phyloP scores from a whole-genome alignment of 2,888 invertebrate genomes.

The Allacma fusca region DNA sequence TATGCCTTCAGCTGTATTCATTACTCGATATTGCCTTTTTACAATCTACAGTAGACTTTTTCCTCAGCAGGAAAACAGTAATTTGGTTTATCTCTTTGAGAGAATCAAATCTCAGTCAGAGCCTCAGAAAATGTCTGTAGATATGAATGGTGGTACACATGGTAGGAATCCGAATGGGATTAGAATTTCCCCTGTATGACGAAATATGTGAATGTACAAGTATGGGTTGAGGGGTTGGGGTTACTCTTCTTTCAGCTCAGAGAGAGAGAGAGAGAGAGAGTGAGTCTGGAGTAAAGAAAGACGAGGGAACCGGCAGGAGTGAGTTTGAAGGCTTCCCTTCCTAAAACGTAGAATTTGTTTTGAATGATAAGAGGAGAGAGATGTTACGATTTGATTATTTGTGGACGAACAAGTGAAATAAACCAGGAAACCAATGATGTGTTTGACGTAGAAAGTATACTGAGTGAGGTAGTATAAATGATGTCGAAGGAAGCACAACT shows the following conservation, averaged over 20 bases:
- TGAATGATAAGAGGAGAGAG: conserved; percentile 2
- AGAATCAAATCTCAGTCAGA: neutral
- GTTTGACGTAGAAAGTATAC: conserved; percentile 20
- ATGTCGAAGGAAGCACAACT: neutral
- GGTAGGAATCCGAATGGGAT: too few species aligned
- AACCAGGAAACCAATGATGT: conserved; percentile 22
- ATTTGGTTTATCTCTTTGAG: neutral
- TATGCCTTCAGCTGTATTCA: neutral
- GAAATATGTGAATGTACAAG: too few species aligned
- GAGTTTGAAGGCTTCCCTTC: neutral
- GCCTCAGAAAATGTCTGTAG: neutral
- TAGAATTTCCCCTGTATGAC: too few species aligned
- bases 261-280: conserved; percentile 13
- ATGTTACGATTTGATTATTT: conserved; percentile 23
- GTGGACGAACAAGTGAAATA: conserved; percentile 22
- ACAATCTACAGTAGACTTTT: neutral
- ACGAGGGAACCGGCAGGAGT: conserved; percentile 6
- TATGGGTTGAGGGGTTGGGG: neutral
- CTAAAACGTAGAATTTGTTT: neutral
- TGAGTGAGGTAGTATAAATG: conserved; percentile 16
- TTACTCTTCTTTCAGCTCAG: neutral
- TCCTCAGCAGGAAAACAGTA: neutral
- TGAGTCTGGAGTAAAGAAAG: neutral
- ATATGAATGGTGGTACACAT: neutral
- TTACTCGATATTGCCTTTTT: neutral